Evolutionary conservation across 2,113 vertebrate genomes (phyloP).

Genomic region (Saccopteryx bilineata): DNA sequence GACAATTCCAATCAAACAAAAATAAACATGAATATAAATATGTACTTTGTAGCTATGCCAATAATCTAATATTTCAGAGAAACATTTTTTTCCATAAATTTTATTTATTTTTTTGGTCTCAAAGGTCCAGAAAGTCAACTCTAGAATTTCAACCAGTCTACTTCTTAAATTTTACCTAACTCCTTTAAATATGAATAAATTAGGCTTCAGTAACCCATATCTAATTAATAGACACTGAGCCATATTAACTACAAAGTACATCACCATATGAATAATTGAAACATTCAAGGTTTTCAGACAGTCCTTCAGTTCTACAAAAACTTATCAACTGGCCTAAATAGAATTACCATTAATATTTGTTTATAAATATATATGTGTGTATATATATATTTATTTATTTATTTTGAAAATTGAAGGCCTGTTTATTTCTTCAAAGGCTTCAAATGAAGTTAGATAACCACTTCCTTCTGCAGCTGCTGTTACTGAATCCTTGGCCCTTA

Average conservation of each 20-base stretch:
- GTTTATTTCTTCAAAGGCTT: conserved; percentile 39
- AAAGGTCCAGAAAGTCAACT: not conserved
- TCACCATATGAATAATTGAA: conserved; percentile 64
- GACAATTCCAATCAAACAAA: conserved; percentile 43
- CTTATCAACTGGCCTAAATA: conserved; percentile 44
- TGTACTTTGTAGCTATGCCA: conserved; percentile 37
- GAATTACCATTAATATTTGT: conserved; percentile 41
- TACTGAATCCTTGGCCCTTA: not conserved
- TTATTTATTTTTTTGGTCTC: conserved; percentile 33
- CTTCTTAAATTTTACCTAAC: conserved; percentile 48
- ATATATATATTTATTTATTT: too few relatives aligned
- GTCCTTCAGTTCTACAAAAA: not conserved
- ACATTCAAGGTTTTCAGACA: not conserved
- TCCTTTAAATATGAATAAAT: conserved; percentile 23
- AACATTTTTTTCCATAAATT: not conserved
- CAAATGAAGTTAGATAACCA: conserved; percentile 33
- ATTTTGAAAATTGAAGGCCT: not conserved
- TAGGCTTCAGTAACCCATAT: not conserved
- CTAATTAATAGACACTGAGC: conserved; percentile 24
- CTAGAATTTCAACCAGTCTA: not conserved
- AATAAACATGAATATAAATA: conserved; percentile 27
- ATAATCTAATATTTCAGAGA: conserved; percentile 27
- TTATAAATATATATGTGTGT: not conserved
- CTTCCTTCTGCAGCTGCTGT: not conserved
- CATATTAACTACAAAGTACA: conserved; percentile 26